Evolutionary conservation across 1,140 invertebrate species (phyloP), one percentile per base, ranked within the genome.

Genomic region (Meloidogyne exigua): DNA sequence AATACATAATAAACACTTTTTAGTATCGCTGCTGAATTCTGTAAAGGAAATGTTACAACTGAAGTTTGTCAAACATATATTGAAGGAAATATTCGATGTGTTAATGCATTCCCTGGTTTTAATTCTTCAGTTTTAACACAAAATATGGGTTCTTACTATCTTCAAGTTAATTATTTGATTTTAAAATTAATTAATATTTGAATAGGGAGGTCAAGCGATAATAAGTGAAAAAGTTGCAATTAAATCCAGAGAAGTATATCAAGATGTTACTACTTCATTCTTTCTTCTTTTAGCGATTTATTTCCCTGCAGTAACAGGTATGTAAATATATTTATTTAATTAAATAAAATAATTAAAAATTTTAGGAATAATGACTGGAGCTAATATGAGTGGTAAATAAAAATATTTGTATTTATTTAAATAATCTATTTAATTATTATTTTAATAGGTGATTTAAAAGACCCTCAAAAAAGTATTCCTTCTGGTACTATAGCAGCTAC

Each of bases 271-370:
- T 0, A 96, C 95, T 2, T 95, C 3, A 0, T 99, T 99, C 88
- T 96, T 95, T 11, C 92, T 99, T 79, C 91, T 99, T 0, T 93
- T 99, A 79, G 96, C 95, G 79, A 99, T 99, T 83, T 99, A 98
- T 90, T 99, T 98, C 23, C 99, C 99, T 89, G 94, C 94, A 28
- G 94, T 96, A 3, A 99, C 97, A 11, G 97, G 36, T 39, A 32
- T 3, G 28, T 3, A 32, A 3, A 32, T 32, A n/a, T n/a, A n/a
- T n/a, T n/a, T 32, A 32, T 3, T 32, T 32, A 32, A 3, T 32
- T 7, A 3, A 32, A 39, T 9, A 39, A 39, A 39, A 39, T 39
- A 9, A 39, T 39, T 39, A 10, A 39, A 39, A 39, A 39, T 39
- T 39, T 39, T 7, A 39, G 36, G 97, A 2, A 98, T 99, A 76